Evolutionary conservation across 2,797 vertebrate genomes (phyloP).

Genomic region (Heliangelus exortis): DNA sequence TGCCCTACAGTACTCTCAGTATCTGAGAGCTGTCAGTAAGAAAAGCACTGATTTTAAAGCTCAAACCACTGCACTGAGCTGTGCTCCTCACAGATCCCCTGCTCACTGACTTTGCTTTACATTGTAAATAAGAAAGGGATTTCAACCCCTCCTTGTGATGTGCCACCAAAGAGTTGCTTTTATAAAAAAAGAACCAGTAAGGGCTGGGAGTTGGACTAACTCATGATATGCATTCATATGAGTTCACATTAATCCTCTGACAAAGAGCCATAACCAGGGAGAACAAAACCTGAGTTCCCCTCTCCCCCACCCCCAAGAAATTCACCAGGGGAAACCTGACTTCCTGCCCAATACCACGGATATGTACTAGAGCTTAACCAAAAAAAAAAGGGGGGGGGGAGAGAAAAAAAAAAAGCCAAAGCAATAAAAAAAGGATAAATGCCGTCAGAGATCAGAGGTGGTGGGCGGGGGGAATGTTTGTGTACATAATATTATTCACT

Average conservation of each 20-base stretch:
- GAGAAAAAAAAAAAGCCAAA: not conserved
- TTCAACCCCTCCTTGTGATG: not conserved
- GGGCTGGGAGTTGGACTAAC: not conserved
- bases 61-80: not conserved
- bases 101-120: not conserved
- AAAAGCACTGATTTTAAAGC: not conserved
- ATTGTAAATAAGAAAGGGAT: slow-evolving; percentile 15
- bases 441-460: slow-evolving; percentile 40
- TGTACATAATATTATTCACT: slow-evolving; percentile 48
- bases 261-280: slow-evolving; percentile 25
- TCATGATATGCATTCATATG: not conserved
- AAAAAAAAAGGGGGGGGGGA: not conserved
- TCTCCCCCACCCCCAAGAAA: slow-evolving; percentile 11
- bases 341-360: slow-evolving; percentile 56
- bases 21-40: not conserved
- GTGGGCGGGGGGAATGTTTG: slow-evolving; percentile 51
- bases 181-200: not conserved
- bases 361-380: not conserved
- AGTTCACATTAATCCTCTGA: slow-evolving; percentile 23
- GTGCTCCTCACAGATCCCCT: not conserved
- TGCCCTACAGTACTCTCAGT: not conserved
- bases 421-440: slow-evolving; percentile 59
- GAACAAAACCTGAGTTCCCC: slow-evolving; percentile 37
- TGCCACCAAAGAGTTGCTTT: not conserved
- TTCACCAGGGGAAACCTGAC: slow-evolving; percentile 68